Conservation (phyloP, 2,113 vertebrate species). For the Zosterops japonicus region DNA sequence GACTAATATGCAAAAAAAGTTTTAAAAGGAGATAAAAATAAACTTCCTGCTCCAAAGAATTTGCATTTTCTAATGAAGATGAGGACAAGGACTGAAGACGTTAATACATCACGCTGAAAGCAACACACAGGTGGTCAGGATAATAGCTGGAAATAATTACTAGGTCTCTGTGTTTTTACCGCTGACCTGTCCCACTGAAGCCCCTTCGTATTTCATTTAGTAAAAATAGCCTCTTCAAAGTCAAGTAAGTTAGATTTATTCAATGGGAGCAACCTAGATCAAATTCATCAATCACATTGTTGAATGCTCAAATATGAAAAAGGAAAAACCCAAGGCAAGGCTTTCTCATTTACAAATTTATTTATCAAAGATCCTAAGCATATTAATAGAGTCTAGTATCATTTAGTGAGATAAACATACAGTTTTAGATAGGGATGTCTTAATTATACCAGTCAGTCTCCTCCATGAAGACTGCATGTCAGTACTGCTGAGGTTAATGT, state of each 20-base stretch:
- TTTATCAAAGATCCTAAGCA: neutral
- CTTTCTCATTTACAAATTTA: neutral
- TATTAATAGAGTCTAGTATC: neutral
- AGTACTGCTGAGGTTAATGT: neutral
- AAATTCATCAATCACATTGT: neutral
- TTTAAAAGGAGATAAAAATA: neutral
- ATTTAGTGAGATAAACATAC: neutral
- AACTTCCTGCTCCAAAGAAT: neutral
- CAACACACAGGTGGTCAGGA: neutral
- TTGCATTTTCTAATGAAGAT: neutral
- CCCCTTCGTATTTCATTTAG: neutral
- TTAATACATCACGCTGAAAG: neutral
- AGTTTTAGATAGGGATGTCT: neutral
- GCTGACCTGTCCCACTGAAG: neutral
- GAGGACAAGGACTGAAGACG: neutral
- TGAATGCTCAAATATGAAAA: neutral
- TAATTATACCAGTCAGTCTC: neutral
- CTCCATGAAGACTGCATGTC: fast-evolving
- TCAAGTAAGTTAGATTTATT: neutral
- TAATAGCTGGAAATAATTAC: neutral
- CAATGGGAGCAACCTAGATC: neutral
- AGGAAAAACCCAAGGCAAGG: neutral
- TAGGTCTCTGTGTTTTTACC: neutral
- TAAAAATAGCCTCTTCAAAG: neutral
- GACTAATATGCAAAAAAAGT: fast-evolving